phyloP scores from a whole-genome alignment of 2,888 invertebrate genomes.

The Drosophila quasianomalipes region DNA sequence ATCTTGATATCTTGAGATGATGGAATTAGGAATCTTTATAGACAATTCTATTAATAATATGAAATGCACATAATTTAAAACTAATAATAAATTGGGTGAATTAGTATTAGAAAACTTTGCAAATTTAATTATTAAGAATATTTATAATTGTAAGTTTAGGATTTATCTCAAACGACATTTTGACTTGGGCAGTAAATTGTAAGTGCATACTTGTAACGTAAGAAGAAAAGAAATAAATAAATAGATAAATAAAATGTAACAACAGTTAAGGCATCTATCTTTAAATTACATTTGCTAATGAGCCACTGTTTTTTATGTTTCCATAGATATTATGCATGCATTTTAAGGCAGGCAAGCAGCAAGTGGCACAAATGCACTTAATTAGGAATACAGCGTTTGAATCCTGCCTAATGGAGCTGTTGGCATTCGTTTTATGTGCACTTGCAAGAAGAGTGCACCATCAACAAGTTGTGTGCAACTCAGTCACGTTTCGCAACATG shows the following conservation, averaged over 20 bases:
- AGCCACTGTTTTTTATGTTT: conserved; percentile 14
- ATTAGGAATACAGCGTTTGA: conserved; percentile 59
- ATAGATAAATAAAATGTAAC: neutral
- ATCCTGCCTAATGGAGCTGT: conserved; percentile 55
- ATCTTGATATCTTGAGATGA: no score
- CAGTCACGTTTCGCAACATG: conserved; percentile 39
- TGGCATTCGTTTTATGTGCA: conserved; percentile 18
- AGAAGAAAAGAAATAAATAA: neutral
- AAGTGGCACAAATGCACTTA: conserved; percentile 70
- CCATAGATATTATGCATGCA: conserved; percentile 55
- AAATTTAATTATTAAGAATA: no score
- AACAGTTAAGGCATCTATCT: neutral
- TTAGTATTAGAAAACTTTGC: neutral
- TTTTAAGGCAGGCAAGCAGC: conserved; percentile 26
- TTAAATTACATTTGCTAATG: conserved; percentile 10
- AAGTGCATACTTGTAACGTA: no score
- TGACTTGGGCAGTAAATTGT: no score
- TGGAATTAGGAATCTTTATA: no score
- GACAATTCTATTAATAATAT: no score
- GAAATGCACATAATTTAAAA: neutral
- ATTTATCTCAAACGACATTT: no score
- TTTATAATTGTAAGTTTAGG: neutral
- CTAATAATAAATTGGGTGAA: neutral
- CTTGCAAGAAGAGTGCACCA: conserved; percentile 13
- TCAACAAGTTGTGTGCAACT: conserved; percentile 68